Percentiles rank a stretch among this genome's conserved stretches.
Evolutionary conservation across 2,888 invertebrate genomes (phyloP).

Genomic region (Dyspetes luteomarginatus): DNA sequence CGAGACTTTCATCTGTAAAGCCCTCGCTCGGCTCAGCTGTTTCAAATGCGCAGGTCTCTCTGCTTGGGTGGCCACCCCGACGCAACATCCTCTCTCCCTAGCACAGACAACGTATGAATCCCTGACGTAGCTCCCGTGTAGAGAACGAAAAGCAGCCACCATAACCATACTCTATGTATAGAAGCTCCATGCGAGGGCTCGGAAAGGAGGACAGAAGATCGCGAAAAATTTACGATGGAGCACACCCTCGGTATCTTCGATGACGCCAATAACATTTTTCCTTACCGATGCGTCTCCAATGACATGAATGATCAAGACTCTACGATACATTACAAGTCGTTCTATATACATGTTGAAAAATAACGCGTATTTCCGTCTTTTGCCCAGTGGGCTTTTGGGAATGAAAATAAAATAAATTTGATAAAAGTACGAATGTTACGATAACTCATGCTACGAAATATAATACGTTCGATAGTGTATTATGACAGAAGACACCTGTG

Average conservation of each 20-base stretch:
- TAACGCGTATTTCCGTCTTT: no score
- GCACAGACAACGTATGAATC: neutral
- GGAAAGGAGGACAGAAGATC: neutral
- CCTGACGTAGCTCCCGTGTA: constrained; percentile 7
- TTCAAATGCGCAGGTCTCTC: neutral
- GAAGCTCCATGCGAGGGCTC: neutral
- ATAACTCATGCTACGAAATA: no score
- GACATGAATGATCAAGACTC: neutral
- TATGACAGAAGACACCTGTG: no score
- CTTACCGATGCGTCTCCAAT: neutral
- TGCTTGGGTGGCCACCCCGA: neutral
- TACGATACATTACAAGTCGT: no score
- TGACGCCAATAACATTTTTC: neutral
- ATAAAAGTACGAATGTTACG: no score
- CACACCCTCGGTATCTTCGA: neutral
- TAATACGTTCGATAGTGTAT: no score
- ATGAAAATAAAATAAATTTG: no score
- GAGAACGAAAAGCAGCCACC: neutral
- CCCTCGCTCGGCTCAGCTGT: neutral
- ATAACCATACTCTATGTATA: neutral
- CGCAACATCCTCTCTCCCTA: neutral
- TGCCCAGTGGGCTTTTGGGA: no score
- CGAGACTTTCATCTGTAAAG: constrained; percentile 9
- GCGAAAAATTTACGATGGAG: neutral
- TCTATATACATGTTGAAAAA: no score